phyloP scores from a whole-genome alignment of 2,797 vertebrate species.

The Acanthurus tractus region DNA sequence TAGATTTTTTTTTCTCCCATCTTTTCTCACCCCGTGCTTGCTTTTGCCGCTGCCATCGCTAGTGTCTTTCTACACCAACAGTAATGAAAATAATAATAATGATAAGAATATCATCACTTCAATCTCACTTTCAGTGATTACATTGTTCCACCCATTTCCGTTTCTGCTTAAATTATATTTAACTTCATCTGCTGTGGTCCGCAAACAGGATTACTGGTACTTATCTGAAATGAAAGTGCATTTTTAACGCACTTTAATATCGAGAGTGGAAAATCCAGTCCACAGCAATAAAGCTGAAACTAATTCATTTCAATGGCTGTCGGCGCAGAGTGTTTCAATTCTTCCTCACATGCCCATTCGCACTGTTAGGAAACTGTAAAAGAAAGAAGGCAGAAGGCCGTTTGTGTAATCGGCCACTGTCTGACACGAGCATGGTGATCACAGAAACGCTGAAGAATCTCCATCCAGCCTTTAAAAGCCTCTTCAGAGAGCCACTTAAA shows the following conservation, averaged over 20 bases:
- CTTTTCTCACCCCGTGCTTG: constrained; percentile 73
- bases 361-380: constrained; percentile 73
- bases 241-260: constrained; percentile 89
- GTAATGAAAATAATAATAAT: constrained; percentile 86
- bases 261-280: constrained; percentile 88
- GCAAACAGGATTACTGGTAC: constrained; percentile 89
- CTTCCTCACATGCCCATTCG: constrained; percentile 64
- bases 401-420: constrained; percentile 77
- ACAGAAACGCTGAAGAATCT: constrained; percentile 74
- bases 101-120: constrained; percentile 87
- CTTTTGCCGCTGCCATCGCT: constrained; percentile 57
- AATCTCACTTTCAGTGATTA: constrained; percentile 89
- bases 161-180: constrained; percentile 89
- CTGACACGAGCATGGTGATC: constrained; percentile 76
- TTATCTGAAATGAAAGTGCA: constrained; percentile 90
- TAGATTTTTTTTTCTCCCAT: constrained; percentile 21
- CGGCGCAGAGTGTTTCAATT: constrained; percentile 75
- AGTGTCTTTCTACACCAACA: constrained; percentile 69
- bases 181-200: constrained; percentile 85
- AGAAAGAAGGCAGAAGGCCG: constrained; percentile 72
- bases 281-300: constrained; percentile 87
- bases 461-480: constrained; percentile 70
- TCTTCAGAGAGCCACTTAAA: constrained; percentile 77
- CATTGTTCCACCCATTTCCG: constrained; percentile 85
- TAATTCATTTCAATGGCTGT: constrained; percentile 86